Evolutionary conservation across 2,797 vertebrate species (phyloP).

Genomic region (Lutjanus argentimaculatus): DNA sequence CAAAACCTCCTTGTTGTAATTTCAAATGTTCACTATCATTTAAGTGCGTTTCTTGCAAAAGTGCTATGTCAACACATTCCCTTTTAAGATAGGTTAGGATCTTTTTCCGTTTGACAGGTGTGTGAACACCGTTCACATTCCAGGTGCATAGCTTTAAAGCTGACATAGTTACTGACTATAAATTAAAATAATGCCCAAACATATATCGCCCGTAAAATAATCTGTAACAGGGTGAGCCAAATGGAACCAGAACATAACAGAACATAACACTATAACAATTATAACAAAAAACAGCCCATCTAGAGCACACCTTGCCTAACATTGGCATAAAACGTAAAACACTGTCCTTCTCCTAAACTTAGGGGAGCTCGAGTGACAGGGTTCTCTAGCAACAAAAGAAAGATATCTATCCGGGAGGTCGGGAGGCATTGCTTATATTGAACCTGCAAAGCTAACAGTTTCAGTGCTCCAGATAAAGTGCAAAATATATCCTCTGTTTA

Average conservation of each 20-base stretch:
- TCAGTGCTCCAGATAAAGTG: background rate
- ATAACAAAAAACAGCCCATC: background rate
- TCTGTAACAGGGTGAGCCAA: background rate
- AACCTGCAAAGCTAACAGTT: background rate
- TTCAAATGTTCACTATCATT: background rate
- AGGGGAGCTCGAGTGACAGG: background rate
- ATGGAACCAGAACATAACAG: background rate
- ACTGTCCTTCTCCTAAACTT: background rate
- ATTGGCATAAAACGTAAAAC: background rate
- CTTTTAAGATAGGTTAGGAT: background rate
- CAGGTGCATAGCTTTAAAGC: background rate
- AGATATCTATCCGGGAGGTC: background rate
- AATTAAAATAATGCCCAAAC: background rate
- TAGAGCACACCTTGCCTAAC: background rate
- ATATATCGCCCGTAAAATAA: background rate
- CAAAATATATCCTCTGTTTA: background rate
- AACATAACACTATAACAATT: too few species aligned
- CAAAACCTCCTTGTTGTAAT: background rate
- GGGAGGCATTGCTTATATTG: background rate
- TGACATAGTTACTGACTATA: background rate
- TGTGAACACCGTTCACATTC: background rate
- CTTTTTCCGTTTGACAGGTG: background rate
- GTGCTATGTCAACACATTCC: background rate
- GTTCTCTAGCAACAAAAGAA: background rate
- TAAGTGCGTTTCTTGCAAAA: background rate